A percentile compares a stretch with the other conserved stretches of the same genome.
These are phyloP conservation scores for Nothocercus nigrocapillus DNA, from an alignment of 2,113 vertebrate genomes.

Conservation along the genomic window DNA sequence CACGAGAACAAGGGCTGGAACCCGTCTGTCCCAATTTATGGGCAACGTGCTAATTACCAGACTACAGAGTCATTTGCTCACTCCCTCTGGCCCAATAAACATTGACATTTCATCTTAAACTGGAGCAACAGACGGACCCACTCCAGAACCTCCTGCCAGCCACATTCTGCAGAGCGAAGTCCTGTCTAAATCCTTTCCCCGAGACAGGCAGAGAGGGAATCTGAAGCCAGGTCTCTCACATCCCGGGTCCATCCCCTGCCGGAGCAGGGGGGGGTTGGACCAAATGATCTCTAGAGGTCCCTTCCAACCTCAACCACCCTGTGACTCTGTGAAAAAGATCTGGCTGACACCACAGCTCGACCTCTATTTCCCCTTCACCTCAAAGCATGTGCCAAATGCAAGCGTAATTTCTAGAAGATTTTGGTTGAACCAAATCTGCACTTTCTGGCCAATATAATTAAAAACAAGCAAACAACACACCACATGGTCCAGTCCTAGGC, in stretches of 20 bases:
- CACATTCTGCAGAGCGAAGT: accelerated
- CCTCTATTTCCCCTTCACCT: background rate
- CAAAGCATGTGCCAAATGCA: accelerated
- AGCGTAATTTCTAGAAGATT: background rate
- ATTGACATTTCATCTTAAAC: constrained; percentile 58
- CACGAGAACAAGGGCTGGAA: constrained; percentile 44
- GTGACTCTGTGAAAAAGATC: background rate
- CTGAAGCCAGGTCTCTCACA: background rate
- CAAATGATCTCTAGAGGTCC: no score
- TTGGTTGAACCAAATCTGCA: background rate
- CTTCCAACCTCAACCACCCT: no score
- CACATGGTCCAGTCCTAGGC: accelerated
- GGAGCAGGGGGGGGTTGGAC: no score
- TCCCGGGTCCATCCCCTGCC: background rate
- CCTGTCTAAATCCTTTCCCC: background rate
- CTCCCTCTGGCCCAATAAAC: constrained; percentile 56
- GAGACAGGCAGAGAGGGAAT: background rate
- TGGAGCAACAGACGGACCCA: background rate
- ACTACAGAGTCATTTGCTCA: constrained; percentile 50
- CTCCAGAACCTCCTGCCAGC: background rate
- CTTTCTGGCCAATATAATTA: background rate
- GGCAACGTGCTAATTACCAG: constrained; percentile 54
- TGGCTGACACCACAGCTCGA: background rate
- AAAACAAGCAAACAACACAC: background rate
- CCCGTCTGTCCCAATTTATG: constrained; percentile 14